Percentiles rank a stretch among this genome's conserved stretches.
These are phyloP conservation scores for Drosophila borborema DNA, from an alignment of 2,888 invertebrate species.

Conservation along the genomic window DNA sequence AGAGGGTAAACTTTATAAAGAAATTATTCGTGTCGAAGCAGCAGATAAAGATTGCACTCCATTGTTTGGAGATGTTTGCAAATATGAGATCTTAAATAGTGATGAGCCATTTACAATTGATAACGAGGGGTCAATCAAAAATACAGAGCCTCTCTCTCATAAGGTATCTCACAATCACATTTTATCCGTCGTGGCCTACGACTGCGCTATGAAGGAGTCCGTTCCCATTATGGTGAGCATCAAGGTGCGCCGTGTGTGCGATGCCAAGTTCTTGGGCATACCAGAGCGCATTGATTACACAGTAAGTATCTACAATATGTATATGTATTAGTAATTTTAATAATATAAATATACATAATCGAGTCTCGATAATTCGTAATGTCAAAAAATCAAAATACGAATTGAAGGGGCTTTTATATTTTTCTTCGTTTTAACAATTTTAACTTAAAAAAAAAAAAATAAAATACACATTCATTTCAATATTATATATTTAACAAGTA, in stretches of 20 bases:
- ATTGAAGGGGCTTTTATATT: no score
- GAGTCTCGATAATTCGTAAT: no score
- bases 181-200: conserved; percentile 97
- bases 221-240: conserved; percentile 98
- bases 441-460: no score
- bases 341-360: no score
- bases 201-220: conserved; percentile 98
- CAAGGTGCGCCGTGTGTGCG: conserved; percentile 93
- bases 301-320: conserved; percentile 60
- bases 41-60: conserved; percentile 98
- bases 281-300: conserved; percentile 85
- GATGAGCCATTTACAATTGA: conserved; percentile 96
- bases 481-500: no score
- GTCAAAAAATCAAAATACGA: no score
- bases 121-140: conserved; percentile 96
- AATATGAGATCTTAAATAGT: conserved; percentile 97
- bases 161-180: conserved; percentile 98
- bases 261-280: conserved; percentile 91
- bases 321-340: no score
- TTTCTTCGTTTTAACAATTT: no score
- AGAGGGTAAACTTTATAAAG: conserved; percentile 95
- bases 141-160: conserved; percentile 96
- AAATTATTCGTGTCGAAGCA: conserved; percentile 96
- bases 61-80: conserved; percentile 97
- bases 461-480: no score